phyloP scores from a whole-genome alignment of 2,888 invertebrate genomes.

The Trissolcus brochymenae region DNA sequence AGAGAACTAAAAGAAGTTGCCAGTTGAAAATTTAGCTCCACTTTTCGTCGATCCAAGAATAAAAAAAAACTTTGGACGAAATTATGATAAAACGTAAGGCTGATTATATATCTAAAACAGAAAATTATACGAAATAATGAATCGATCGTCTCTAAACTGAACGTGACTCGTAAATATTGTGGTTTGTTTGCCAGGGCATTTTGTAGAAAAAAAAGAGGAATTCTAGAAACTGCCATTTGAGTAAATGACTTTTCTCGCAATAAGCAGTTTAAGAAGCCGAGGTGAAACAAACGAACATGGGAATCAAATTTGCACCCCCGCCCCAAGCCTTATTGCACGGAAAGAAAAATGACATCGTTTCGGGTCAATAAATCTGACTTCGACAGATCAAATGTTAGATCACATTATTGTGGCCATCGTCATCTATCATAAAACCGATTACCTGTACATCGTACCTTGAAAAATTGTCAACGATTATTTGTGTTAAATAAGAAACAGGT shows the following conservation, averaged over 20 bases:
- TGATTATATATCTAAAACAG: no score
- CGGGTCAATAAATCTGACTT: slow-evolving; percentile 17
- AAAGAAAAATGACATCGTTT: slow-evolving; percentile 35
- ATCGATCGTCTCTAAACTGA: not conserved
- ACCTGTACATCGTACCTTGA: not conserved
- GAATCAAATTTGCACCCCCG: slow-evolving; percentile 24
- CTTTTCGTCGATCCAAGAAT: no score
- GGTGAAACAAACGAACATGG: slow-evolving; percentile 23
- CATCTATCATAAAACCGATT: slow-evolving; percentile 16
- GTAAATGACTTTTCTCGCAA: slow-evolving; percentile 42
- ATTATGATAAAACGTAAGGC: no score
- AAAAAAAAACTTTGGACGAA: no score
- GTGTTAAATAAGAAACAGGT: no score
- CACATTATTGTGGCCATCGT: slow-evolving; percentile 24
- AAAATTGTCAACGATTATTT: not conserved
- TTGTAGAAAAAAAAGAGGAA: slow-evolving; percentile 1
- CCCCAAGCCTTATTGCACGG: slow-evolving; percentile 43
- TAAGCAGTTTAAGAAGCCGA: slow-evolving; percentile 36
- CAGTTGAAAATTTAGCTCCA: no score
- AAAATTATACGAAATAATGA: not conserved
- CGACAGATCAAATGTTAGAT: slow-evolving; percentile 20
- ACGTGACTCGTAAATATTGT: slow-evolving; percentile 40
- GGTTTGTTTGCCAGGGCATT: slow-evolving; percentile 21
- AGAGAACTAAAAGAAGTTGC: slow-evolving; percentile 9
- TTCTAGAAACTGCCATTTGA: slow-evolving; percentile 47